Percentiles rank a stretch among this genome's conserved stretches.
phyloP scores from a whole-genome alignment of 2,888 invertebrate genomes.

The Hyposoter didymator region DNA sequence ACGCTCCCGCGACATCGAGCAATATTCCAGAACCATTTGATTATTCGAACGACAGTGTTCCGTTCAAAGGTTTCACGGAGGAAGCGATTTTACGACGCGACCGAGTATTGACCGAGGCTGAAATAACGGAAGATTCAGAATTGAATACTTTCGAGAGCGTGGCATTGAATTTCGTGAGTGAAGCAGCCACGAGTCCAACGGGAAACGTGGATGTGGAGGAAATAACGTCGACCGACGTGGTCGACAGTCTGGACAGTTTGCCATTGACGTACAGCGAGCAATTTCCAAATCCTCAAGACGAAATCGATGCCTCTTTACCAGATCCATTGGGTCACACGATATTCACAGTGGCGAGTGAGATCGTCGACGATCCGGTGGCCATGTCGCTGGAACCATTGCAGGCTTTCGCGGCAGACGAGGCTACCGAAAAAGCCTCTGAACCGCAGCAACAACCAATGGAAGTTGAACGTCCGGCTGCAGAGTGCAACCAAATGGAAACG shows the following conservation, averaged over 20 bases:
- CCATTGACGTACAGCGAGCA: constrained; percentile 36
- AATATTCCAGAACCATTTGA: constrained; percentile 29
- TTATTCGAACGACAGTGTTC: constrained; percentile 45
- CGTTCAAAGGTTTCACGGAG: constrained; percentile 54
- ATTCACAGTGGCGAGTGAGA: constrained; percentile 44
- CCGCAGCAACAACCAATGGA: neutral
- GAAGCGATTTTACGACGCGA: constrained; percentile 50
- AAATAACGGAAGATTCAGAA: constrained; percentile 42
- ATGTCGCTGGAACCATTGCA: neutral
- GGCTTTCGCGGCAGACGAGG: neutral
- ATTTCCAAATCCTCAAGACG: constrained; percentile 32
- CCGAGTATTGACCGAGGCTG: constrained; percentile 52
- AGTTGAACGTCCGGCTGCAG: neutral
- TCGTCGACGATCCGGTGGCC: constrained; percentile 26
- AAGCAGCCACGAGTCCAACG: neutral
- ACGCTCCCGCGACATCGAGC: constrained; percentile 7
- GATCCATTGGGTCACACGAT: constrained; percentile 38
- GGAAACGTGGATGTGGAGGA: constrained; percentile 31
- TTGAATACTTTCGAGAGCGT: constrained; percentile 20
- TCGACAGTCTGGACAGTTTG: constrained; percentile 14
- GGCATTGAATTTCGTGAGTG: constrained; percentile 22
- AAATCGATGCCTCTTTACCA: constrained; percentile 51
- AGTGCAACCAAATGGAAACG: neutral
- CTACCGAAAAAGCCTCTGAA: constrained; percentile 14
- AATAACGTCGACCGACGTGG: constrained; percentile 11